These are phyloP conservation scores for Pristionchus fissidentatus DNA, from an alignment of 2,888 invertebrate species.

Conservation along the genomic window DNA sequence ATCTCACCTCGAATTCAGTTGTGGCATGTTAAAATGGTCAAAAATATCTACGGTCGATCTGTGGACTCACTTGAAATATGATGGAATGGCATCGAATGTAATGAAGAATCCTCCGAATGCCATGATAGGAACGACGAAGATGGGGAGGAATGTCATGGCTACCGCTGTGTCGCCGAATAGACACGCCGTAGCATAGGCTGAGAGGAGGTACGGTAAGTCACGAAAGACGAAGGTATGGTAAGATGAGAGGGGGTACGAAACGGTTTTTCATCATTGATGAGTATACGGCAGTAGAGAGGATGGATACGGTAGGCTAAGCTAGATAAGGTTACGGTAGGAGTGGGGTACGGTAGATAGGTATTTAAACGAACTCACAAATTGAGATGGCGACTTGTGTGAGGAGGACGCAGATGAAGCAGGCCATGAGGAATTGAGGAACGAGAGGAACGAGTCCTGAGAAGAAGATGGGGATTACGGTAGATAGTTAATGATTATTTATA, in stretches of 20 bases:
- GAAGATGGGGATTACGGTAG: conserved; percentile 20
- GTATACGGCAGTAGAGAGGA: too few relatives aligned
- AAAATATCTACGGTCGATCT: neutral
- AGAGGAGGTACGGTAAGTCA: too few relatives aligned
- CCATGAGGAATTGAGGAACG: conserved; percentile 80
- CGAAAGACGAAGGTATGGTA: neutral
- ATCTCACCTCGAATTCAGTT: too few relatives aligned
- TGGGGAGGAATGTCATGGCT: conserved; percentile 91
- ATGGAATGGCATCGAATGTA: conserved; percentile 81
- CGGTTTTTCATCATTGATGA: conserved; percentile 2
- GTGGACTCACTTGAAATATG: conserved; percentile 56
- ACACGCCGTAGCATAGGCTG: conserved; percentile 87
- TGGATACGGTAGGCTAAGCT: neutral
- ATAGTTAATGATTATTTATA: neutral
- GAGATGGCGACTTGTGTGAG: conserved; percentile 67
- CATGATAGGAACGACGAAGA: conserved; percentile 91
- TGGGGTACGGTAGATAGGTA: neutral
- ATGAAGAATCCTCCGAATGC: conserved; percentile 95
- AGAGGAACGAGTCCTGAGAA: conserved; percentile 69
- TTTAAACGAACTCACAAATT: conserved; percentile 57
- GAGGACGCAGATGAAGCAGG: conserved; percentile 77
- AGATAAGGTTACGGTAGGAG: neutral
- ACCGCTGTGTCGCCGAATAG: conserved; percentile 87
- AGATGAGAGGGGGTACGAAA: too few relatives aligned
- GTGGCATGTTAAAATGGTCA: too few relatives aligned